phyloP scores from a whole-genome alignment of 2,797 vertebrate species.

The Odontamblyopus lacepedii region DNA sequence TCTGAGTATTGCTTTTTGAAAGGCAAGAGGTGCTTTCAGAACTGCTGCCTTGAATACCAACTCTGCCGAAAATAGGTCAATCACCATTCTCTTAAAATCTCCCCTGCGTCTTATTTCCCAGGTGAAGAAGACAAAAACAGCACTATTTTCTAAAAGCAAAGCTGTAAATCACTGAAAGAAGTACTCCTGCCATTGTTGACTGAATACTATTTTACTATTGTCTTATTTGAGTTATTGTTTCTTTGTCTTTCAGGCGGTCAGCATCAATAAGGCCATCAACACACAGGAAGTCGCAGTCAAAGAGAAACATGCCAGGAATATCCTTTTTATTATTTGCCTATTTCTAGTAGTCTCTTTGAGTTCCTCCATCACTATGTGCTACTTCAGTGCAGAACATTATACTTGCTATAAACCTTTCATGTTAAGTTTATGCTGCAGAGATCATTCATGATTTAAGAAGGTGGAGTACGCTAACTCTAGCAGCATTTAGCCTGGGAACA shows the following conservation, averaged over 20 bases:
- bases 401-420: constrained; percentile 29
- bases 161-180: constrained; percentile 25
- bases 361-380: constrained; percentile 29
- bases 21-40: constrained; percentile 37
- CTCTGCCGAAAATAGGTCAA: constrained; percentile 60
- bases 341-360: not conserved
- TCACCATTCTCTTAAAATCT: constrained; percentile 34
- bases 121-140: constrained; percentile 22
- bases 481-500: not conserved
- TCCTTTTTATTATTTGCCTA: constrained; percentile 77
- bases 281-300: constrained; percentile 98
- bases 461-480: not conserved
- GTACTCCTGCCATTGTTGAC: not conserved
- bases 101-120: constrained; percentile 25
- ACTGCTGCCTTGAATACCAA: constrained; percentile 61
- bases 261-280: constrained; percentile 99
- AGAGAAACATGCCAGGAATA: constrained; percentile 99
- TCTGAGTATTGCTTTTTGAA: constrained; percentile 32
- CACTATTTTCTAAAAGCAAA: constrained; percentile 26
- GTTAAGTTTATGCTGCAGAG: constrained; percentile 26
- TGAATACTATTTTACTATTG: constrained; percentile 12
- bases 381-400: constrained; percentile 45
- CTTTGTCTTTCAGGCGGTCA: constrained; percentile 86
- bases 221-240: constrained; percentile 31
- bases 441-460: constrained; percentile 23